Conservation (phyloP, 2,888 invertebrate species). For the Ectemnius lituratus region DNA sequence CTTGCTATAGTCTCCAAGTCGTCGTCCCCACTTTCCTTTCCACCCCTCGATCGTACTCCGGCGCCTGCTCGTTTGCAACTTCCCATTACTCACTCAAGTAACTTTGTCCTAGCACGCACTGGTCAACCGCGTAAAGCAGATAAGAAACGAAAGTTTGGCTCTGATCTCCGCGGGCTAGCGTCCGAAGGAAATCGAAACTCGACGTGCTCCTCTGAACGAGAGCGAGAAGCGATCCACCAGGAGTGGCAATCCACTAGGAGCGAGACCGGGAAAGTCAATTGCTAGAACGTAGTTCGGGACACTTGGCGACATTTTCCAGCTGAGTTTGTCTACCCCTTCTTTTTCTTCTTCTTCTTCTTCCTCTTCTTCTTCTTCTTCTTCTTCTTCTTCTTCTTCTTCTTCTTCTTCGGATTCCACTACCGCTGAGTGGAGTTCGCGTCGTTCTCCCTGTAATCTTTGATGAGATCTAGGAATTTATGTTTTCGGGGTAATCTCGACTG, state of each 20-base stretch:
- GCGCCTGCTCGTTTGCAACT: slow-evolving; percentile 16
- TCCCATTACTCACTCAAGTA: slow-evolving; percentile 52
- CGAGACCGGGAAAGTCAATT: slow-evolving; percentile 33
- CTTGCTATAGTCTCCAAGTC: too few relatives aligned
- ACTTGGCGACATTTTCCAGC: slow-evolving; percentile 15
- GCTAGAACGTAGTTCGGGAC: slow-evolving; percentile 6
- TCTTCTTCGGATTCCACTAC: neutral
- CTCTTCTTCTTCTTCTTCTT: slow-evolving; percentile 21
- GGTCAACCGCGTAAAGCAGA: slow-evolving; percentile 47
- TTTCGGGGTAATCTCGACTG: slow-evolving; percentile 45
- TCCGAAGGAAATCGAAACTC: slow-evolving; percentile 32
- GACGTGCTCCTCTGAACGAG: too few relatives aligned
- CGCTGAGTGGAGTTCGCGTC: too few relatives aligned
- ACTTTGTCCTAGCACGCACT: slow-evolving; percentile 42
- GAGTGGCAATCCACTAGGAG: too few relatives aligned
- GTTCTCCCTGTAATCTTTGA: slow-evolving; percentile 50
- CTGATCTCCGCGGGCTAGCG: slow-evolving; percentile 42
- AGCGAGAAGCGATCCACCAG: too few relatives aligned
- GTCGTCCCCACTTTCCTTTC: neutral
- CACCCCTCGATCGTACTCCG: neutral
- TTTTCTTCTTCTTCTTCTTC: slow-evolving; percentile 9
- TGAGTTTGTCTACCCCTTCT: slow-evolving; percentile 29
- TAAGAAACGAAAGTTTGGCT: slow-evolving; percentile 58
- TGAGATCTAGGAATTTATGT: slow-evolving; percentile 64
- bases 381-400: neutral